Evolutionary conservation across 2,797 vertebrate genomes (phyloP), one percentile per base, ranked within the genome.

Genomic region (Varecia variegata): DNA sequence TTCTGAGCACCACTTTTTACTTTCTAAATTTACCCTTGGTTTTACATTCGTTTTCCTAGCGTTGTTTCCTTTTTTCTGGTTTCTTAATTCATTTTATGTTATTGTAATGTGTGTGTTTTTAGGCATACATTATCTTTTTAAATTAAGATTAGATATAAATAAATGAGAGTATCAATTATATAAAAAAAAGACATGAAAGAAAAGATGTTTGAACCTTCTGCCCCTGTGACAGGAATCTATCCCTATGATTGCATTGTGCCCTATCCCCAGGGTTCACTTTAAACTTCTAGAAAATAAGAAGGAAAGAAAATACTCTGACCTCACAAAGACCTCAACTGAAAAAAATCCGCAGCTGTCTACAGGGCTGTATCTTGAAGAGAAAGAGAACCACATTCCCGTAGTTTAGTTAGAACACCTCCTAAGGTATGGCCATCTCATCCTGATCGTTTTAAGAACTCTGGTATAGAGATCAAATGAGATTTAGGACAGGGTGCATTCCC

Each of bases 221-320:
- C 32, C 73, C 40, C 20, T 58, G 62, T 95, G 70, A 96, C 20
- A 38, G 52, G 45, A 90, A 95, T 80, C 74, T 54, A 40, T 50
- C 86, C 68, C 47, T 50, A 25, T 32, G 43, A 73, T 27, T 68
- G 38, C n/a, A 82, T 65, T 73, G 38, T 17, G 14, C 35, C 21
- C 32, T 88, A 47, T 84, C 25, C 45, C 73, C 70, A 38, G 76
- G n/a, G 79, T 62, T 97, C 54, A 88, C 27, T 82, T 74, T 85
- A 83, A 90, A 79, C 62, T 32, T 70, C 62, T 20, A 56, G 90
- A 86, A 95, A 86, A 50, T 47, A 84, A 94, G 81, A 96, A 93
- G 60, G 45, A 95, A 96, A 95, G 50, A 83, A 95, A 97, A 92
- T 94, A 96, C 70, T 76, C 84, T 95, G 95, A 96, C 86, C 54